Conservation (phyloP, 2,113 vertebrate species). For the Sula dactylatra region DNA sequence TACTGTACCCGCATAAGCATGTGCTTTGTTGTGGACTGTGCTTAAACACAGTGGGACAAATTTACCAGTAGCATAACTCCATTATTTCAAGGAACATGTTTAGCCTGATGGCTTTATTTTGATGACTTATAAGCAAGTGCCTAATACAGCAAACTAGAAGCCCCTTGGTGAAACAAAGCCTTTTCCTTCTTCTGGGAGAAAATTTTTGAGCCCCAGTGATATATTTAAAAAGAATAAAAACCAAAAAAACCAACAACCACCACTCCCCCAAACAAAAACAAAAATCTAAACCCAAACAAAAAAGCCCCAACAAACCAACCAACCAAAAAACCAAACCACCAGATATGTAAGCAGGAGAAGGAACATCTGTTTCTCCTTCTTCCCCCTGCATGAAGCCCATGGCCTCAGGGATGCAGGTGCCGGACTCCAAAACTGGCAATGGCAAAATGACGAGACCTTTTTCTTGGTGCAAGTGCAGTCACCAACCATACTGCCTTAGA, state of each 20-base stretch:
- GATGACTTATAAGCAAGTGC: background rate
- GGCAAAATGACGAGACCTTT: background rate
- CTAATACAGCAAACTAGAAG: background rate
- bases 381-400: background rate
- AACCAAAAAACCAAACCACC: background rate
- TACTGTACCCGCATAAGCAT: background rate
- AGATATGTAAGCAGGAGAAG: background rate
- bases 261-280: background rate
- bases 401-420: background rate
- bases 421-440: background rate
- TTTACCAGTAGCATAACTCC: background rate
- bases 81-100: background rate
- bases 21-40: background rate
- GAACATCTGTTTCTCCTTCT: background rate
- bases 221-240: background rate
- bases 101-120: background rate
- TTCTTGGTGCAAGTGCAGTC: accelerated
- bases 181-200: background rate
- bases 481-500: background rate
- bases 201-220: background rate
- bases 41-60: background rate
- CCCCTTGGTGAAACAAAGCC: background rate
- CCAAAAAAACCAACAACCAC: too few relatives aligned
- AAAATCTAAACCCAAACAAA: background rate
- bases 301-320: background rate